Conservation (phyloP, 2,888 invertebrate species). For the Phania funesta region DNA sequence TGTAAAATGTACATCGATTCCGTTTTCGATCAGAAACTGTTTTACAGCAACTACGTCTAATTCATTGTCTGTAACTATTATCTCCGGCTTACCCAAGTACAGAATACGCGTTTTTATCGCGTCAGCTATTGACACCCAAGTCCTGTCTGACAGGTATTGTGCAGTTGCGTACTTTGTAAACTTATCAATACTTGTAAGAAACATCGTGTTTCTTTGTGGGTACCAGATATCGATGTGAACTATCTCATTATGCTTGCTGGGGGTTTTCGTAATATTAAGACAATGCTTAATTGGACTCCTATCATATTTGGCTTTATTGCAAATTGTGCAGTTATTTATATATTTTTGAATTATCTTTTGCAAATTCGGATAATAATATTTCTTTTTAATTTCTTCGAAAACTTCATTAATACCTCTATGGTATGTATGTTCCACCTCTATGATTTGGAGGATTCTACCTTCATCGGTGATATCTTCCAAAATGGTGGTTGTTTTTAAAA, state of each 20-base stretch:
- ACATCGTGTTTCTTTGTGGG: no score
- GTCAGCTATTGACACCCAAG: constrained; percentile 45
- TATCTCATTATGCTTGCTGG: neutral
- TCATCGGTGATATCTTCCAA: no score
- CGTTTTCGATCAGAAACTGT: constrained; percentile 34
- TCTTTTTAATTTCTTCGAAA: constrained; percentile 28
- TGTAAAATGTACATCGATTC: no score
- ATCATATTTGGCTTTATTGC: constrained; percentile 31
- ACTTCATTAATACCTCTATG: constrained; percentile 36
- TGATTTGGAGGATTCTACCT: constrained; percentile 6
- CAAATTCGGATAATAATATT: constrained; percentile 32
- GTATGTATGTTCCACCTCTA: constrained; percentile 31
- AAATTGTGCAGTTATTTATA: constrained; percentile 18
- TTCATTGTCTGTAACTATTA: constrained; percentile 46
- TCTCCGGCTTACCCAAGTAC: no score
- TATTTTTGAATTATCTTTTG: constrained; percentile 26
- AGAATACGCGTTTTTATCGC: no score
- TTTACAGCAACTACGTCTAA: constrained; percentile 44
- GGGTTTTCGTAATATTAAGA: neutral
- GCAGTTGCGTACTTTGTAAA: no score
- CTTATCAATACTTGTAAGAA: no score
- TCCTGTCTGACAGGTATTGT: no score
- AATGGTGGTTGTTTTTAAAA: neutral
- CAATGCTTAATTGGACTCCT: constrained; percentile 23
- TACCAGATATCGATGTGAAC: neutral